Evolutionary conservation across 2,888 invertebrate genomes (phyloP), one percentile per base, ranked within the genome.

Genomic region (Mythimna lalbum): DNA sequence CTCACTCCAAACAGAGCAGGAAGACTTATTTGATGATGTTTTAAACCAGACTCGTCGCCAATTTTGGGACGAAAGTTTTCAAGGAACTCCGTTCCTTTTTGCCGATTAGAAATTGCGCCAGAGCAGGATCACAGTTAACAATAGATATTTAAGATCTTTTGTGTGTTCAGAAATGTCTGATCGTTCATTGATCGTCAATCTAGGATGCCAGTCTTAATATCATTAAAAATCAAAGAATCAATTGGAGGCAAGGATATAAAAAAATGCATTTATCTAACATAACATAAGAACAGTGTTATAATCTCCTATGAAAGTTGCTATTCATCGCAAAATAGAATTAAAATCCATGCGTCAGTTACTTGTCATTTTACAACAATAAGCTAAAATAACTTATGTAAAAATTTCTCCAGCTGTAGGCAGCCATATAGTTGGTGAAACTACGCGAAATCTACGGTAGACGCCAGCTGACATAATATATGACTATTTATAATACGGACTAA

Each of bases 331-430:
- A 60, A 10, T n/a, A 57, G 17, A 67, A 76, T 62, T 63, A 63
- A 63, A 56, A 50, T 23, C 36, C 55, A 53, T 55, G 59, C 74
- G 67, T 63, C 64, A 63, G 63, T 69, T 60, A 75, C 57, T 68
- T 75, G 63, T 62, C 78, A 70, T 36, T 49, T 66, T 49, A 63
- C 65, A 64, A 80, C 73, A 80, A 81, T 81, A 56, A 52, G 39
- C 36, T 63, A 61, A 66, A 72, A 50, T 65, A 60, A 63, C 56
- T 50, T 81, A 64, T 10, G 59, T 80, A 73, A 72, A 72, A 78
- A 50, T 69, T 66, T 62, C 64, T 63, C 33, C 21, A 23, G 2
- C 14, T 21, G 19, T 43, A 23, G 39, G 17, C 36, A 17, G 47
- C 10, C 5, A 39, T 19, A 12, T 19, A 12, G 43, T 57, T 31